phyloP scores from a whole-genome alignment of 2,888 invertebrate genomes.

The Morpho deidamia region DNA sequence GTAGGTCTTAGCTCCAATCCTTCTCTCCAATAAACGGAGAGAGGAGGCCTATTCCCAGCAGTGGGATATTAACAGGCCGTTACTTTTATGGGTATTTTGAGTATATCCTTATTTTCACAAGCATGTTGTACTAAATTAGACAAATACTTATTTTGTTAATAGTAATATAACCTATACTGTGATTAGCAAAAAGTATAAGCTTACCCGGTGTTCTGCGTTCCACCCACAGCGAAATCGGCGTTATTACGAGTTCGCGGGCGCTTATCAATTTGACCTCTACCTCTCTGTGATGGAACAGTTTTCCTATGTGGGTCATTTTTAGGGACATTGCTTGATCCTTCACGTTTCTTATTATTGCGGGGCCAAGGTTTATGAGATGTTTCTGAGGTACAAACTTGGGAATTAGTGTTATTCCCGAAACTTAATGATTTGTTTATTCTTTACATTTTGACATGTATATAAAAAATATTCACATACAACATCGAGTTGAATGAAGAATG shows the following conservation, averaged over 20 bases:
- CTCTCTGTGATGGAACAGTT: constrained; percentile 83
- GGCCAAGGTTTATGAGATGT: constrained; percentile 80
- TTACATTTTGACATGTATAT: no score
- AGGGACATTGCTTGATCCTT: constrained; percentile 75
- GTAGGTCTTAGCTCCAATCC: no score
- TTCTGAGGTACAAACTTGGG: constrained; percentile 39
- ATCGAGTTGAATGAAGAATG: constrained; percentile 1
- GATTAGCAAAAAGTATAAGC: background rate
- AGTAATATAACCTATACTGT: no score
- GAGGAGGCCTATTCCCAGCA: no score
- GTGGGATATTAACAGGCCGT: no score
- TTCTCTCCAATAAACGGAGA: no score
- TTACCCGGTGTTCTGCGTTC: constrained; percentile 85
- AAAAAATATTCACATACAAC: no score
- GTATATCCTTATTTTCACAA: no score
- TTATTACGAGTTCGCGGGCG: constrained; percentile 82
- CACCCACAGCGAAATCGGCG: constrained; percentile 71
- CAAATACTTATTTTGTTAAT: no score
- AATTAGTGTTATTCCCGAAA: background rate
- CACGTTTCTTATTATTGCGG: constrained; percentile 81
- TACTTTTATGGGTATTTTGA: no score
- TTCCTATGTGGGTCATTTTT: constrained; percentile 81
- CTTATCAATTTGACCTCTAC: constrained; percentile 83
- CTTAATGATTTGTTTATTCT: background rate
- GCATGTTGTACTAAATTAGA: no score